Base-by-base conservation (phyloP, 92 coral and sea anemone species). In the Virgularia gustaviana region DNA sequence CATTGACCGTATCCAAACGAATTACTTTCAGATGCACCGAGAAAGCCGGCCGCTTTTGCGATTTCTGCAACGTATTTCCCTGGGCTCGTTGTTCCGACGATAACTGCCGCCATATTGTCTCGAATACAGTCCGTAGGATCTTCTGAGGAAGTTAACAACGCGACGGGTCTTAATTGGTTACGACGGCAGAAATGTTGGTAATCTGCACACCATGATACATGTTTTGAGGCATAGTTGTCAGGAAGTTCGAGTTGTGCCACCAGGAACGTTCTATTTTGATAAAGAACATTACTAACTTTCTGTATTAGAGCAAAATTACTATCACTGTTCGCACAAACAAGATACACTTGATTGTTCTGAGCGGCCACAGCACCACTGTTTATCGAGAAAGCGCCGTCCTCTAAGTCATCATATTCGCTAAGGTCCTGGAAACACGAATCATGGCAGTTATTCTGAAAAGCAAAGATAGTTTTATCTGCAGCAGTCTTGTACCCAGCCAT, bases 201-300 rank as follows among this genome's bases (percentile, higher is more conserved):
- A 36, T 84, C 88, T 22, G 76, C 55, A 55, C 88, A 84, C 88
- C 88, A 84, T 63, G 66, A 78, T 18, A 73, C 78, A 45, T 65
- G 24, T 16, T 59, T 36, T 7, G 88, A 79, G 15, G 49, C 23
- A 12, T 74, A 81, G 49, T 79, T 34, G 6, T 23, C 38, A 18
- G 88, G 81, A 35, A 84, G 23, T 62, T 73, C 59, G 19, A 78
- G 66, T 62, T 73, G 78, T 4, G 79, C 22, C 23, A 79, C 81
- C 29, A 72, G 62, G 60, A 49, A 73, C 9, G 72, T 60, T 73
- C 77, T 35, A 41, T 75, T 78, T 30, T 72, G 15, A 32, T 73
- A 59, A 65, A 32, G 29, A 5, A 57, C 12, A 23, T 41, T 39
- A 18, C 45, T 47, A 25, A 79, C 84, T 16, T 66, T 47, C n/a